Conservation (phyloP, 2,113 vertebrate genomes). For the Guaruba guarouba region DNA sequence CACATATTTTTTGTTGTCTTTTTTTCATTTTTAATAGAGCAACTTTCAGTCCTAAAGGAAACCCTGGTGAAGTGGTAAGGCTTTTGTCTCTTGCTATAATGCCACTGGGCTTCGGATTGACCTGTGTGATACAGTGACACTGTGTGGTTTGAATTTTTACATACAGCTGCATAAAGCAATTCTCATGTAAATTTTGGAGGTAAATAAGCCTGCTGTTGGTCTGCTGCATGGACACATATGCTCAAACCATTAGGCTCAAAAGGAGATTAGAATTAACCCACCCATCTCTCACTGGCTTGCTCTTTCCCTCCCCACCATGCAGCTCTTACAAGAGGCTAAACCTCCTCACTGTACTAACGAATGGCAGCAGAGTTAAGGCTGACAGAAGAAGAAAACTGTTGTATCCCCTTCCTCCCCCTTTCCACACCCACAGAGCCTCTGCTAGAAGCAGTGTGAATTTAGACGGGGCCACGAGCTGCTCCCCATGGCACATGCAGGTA, state of each 20-base stretch:
- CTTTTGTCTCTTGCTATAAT: constrained; percentile 70
- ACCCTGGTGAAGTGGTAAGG: constrained; percentile 42
- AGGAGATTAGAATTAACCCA: constrained; percentile 68
- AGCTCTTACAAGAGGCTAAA: background rate
- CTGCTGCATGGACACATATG: constrained; percentile 68
- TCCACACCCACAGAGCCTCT: background rate
- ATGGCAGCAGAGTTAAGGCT: constrained; percentile 13
- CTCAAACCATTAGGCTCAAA: constrained; percentile 68
- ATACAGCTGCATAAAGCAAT: constrained; percentile 80
- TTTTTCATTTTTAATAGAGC: constrained; percentile 38
- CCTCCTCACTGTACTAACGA: background rate
- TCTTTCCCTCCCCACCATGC: background rate
- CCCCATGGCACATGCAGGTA: background rate
- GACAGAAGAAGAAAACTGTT: background rate
- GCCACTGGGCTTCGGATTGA: constrained; percentile 65
- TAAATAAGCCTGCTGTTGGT: constrained; percentile 70
- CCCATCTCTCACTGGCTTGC: background rate
- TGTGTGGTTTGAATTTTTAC: constrained; percentile 75
- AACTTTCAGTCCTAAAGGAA: constrained; percentile 34
- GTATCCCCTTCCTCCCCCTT: background rate
- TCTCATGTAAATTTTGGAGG: constrained; percentile 77
- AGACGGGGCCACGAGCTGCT: background rate
- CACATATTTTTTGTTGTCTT: background rate
- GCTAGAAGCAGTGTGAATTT: background rate
- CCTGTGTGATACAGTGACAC: constrained; percentile 67